These are phyloP conservation scores for Pseudolycoriella hygida DNA, from an alignment of 2,888 invertebrate species.

Conservation along the genomic window DNA sequence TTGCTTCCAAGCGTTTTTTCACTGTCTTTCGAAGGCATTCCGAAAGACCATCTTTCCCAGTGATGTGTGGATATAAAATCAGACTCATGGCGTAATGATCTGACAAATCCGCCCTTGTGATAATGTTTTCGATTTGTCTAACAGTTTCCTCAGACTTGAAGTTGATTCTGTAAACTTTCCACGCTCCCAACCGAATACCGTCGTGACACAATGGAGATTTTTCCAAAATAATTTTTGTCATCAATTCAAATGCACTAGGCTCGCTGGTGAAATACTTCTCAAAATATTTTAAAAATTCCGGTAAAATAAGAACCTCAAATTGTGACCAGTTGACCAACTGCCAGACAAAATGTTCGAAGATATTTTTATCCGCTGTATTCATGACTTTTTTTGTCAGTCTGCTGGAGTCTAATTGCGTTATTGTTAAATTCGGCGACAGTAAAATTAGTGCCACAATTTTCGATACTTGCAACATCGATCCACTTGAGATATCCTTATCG, in stretches of 20 bases:
- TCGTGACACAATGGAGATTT: slow-evolving; percentile 45
- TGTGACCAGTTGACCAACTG: slow-evolving; percentile 45
- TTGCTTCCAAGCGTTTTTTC: too few species aligned
- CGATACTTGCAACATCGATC: slow-evolving; percentile 14
- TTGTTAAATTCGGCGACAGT: slow-evolving; percentile 38
- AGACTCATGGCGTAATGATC: slow-evolving; percentile 21
- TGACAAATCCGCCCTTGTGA: slow-evolving; percentile 24
- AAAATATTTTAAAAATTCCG: slow-evolving; percentile 43
- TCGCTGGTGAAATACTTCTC: slow-evolving; percentile 22
- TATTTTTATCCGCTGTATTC: slow-evolving; percentile 33
- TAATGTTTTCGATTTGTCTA: slow-evolving; percentile 23
- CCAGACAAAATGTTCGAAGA: slow-evolving; percentile 45
- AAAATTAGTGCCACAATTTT: slow-evolving; percentile 41
- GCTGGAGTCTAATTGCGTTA: slow-evolving; percentile 56
- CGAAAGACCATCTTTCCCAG: slow-evolving; percentile 15
- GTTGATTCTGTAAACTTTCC: slow-evolving; percentile 49
- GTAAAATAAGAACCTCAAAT: slow-evolving; percentile 56
- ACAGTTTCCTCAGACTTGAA: slow-evolving; percentile 24
- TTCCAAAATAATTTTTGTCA: slow-evolving; percentile 44
- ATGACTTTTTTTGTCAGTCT: slow-evolving; percentile 47
- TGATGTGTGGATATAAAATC: slow-evolving; percentile 20
- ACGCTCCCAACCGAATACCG: slow-evolving; percentile 38
- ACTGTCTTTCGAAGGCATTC: slow-evolving; percentile 17
- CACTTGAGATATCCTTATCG: slow-evolving; percentile 10
- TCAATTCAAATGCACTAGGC: slow-evolving; percentile 31